These are phyloP conservation scores for Cheracebus regulus DNA, from an alignment of 2,797 vertebrate genomes.

Conservation along the genomic window DNA sequence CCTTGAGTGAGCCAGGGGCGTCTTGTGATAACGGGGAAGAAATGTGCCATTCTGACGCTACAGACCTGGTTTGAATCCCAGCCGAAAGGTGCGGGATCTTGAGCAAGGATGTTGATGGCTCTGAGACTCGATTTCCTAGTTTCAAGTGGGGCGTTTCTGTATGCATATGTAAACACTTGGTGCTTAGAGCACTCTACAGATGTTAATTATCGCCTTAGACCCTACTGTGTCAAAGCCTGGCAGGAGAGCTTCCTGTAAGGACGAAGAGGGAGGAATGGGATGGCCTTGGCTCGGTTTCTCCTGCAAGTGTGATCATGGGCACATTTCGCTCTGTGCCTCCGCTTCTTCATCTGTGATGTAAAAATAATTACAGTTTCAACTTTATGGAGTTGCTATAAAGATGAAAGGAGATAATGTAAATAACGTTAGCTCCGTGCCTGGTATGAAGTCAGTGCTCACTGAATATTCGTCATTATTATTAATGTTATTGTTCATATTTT, in stretches of 20 bases:
- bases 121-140: neutral
- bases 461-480: constrained; percentile 32
- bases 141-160: neutral
- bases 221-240: neutral
- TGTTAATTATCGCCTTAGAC: neutral
- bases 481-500: constrained; percentile 69
- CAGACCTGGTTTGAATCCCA: neutral
- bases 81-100: neutral
- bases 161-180: neutral
- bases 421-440: neutral
- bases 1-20: neutral
- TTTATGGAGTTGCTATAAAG: constrained; percentile 7
- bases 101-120: neutral
- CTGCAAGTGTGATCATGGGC: neutral
- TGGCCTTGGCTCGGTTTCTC: neutral
- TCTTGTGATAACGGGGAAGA: neutral
- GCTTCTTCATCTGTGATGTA: neutral
- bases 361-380: neutral
- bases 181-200: neutral
- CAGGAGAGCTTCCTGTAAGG: neutral
- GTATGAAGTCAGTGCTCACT: constrained; percentile 20
- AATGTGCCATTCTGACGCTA: neutral
- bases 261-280: neutral
- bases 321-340: neutral
- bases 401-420: neutral